Percentiles rank a stretch among this genome's conserved stretches.
Evolutionary conservation across 2,113 vertebrate genomes (phyloP).

Genomic region (Miniopterus natalensis): DNA sequence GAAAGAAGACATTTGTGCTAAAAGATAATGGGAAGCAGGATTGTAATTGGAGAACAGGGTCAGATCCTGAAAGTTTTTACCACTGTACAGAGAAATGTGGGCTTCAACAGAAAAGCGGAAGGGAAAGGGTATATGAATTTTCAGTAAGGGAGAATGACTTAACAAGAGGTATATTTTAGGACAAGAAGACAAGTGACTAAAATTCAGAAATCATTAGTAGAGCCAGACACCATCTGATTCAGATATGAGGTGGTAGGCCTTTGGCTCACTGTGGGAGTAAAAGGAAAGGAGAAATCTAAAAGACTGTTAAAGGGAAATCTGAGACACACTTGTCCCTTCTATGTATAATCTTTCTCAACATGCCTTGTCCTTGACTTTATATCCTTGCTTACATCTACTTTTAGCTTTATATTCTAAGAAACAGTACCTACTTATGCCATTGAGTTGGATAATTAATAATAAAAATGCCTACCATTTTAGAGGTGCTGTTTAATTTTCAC

Average conservation of each 20-base stretch:
- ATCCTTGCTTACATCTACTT: not conserved
- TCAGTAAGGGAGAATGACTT: not conserved
- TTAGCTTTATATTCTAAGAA: slow-evolving; percentile 27
- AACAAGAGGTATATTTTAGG: not conserved
- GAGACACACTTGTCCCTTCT: not conserved
- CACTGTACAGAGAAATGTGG: not conserved
- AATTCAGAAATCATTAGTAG: not conserved
- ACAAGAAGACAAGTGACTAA: not conserved
- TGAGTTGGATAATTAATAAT: slow-evolving; percentile 35
- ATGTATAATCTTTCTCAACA: not conserved
- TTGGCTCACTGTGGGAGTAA: not conserved
- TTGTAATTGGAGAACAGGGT: not conserved
- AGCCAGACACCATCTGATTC: not conserved
- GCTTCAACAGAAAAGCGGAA: not conserved
- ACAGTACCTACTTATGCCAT: not conserved
- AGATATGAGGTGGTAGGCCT: not conserved
- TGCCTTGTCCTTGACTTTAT: not conserved
- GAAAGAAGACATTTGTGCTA: not conserved
- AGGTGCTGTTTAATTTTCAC: slow-evolving; percentile 32
- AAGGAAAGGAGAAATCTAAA: slow-evolving; percentile 33
- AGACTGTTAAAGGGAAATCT: not conserved
- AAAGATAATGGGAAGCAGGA: not conserved
- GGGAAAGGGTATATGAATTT: not conserved
- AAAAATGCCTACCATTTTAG: not conserved
- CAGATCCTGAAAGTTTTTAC: not conserved